Evolutionary conservation across 2,888 invertebrate species (phyloP).

Genomic region (Brenthis daphne): DNA sequence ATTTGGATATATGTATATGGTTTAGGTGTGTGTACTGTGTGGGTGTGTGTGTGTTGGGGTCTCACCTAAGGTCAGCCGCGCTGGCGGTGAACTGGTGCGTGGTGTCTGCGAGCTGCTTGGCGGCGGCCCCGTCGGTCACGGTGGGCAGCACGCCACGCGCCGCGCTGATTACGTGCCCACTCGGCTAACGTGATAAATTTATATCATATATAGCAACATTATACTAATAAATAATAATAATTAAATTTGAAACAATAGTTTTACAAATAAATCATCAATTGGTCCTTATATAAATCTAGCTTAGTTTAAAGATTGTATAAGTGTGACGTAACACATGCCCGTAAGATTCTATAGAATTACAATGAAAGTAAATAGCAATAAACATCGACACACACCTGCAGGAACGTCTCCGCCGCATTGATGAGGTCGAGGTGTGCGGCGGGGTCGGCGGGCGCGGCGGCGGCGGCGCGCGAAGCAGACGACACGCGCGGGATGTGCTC

Average conservation of each 20-base stretch:
- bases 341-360: no score
- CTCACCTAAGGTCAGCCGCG: constrained; percentile 83
- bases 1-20: no score
- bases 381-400: constrained; percentile 80
- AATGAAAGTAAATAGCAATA: no score
- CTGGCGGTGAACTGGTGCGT: constrained; percentile 86
- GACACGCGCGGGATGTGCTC: constrained; percentile 91
- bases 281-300: no score
- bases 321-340: no score
- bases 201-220: not conserved
- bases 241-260: not conserved
- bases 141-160: constrained; percentile 92
- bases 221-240: constrained; percentile 10
- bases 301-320: no score
- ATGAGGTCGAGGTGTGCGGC: constrained; percentile 91
- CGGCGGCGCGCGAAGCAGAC: constrained; percentile 88
- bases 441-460: constrained; percentile 86
- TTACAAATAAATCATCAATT: not conserved
- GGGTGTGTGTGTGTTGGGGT: no score
- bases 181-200: constrained; percentile 23
- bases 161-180: constrained; percentile 60
- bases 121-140: constrained; percentile 88
- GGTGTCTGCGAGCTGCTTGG: constrained; percentile 87
- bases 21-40: no score
- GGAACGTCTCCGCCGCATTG: constrained; percentile 91